Evolutionary conservation across 2,888 invertebrate species (phyloP).

Genomic region (Pristionchus exspectatus): DNA sequence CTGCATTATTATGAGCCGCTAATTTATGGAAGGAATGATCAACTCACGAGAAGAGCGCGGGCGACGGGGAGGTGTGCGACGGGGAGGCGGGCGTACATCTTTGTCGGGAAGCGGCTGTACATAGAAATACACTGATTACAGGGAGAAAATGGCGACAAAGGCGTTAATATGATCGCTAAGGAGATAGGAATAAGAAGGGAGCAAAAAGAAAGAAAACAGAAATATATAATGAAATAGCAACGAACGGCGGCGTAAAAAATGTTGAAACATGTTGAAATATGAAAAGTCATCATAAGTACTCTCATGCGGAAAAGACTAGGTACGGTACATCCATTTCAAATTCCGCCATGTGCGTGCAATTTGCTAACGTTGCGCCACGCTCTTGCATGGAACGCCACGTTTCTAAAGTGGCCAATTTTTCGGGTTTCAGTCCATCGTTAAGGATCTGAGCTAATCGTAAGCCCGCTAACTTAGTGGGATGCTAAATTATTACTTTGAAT

Average conservation of each 20-base stretch:
- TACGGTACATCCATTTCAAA: slow-evolving; percentile 57
- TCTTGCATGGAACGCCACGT: slow-evolving; percentile 42
- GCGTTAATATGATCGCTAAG: not conserved
- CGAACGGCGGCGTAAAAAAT: too few relatives aligned
- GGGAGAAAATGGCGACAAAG: not conserved
- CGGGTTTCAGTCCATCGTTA: not conserved
- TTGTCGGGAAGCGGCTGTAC: slow-evolving; percentile 59
- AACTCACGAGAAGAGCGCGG: slow-evolving; percentile 73
- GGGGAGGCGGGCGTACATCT: slow-evolving; percentile 77
- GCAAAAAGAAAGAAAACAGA: not conserved
- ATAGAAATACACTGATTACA: slow-evolving; percentile 60
- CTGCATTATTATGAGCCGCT: not conserved
- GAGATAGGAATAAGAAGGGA: not conserved
- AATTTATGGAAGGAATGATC: not conserved
- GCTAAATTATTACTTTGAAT: too few relatives aligned
- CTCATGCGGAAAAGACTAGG: slow-evolving; percentile 56
- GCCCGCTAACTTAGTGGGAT: too few relatives aligned
- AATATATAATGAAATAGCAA: not conserved
- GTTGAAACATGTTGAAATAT: too few relatives aligned
- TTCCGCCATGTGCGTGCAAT: too few relatives aligned
- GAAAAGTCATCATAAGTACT: slow-evolving; percentile 47
- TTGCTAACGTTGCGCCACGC: too few relatives aligned
- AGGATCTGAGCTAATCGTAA: too few relatives aligned
- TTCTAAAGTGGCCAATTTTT: slow-evolving; percentile 38
- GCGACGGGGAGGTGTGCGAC: slow-evolving; percentile 76